Base-by-base conservation (phyloP, 2,888 invertebrate species). In the Muscina levida region DNA sequence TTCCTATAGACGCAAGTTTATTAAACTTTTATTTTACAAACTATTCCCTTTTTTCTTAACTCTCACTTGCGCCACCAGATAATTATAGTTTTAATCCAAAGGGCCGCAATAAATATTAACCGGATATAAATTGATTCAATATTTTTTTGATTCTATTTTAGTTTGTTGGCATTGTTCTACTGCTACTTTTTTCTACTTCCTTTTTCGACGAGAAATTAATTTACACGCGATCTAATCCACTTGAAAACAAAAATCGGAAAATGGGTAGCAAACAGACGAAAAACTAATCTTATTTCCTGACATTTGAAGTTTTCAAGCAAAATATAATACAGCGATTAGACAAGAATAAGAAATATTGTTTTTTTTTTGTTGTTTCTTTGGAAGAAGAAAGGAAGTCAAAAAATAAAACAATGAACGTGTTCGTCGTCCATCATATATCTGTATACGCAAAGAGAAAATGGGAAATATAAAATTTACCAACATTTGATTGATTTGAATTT, bases 401-500 rank as follows among this genome's bases (percentile, higher is more conserved):
- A n/a, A n/a, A n/a, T n/a, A n/a, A n/a, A n/a, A n/a, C n/a, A n/a
- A n/a, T n/a, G n/a, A n/a, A n/a, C n/a, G n/a, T n/a, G n/a, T n/a
- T n/a, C n/a, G n/a, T n/a, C n/a, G n/a, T n/a, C n/a, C n/a, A n/a
- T n/a, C n/a, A n/a, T 26, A 31, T 1, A 26, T 13, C 15, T 15
- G n/a, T 31, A 31, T 15, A 22, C 15, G 6, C 31, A 22, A 31
- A 26, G 8, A 31, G n/a, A 6, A 31, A 15, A 31, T 31, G 31
- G 1, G 59, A 59, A 39, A 59, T 48, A 59, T 11, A 59, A 59
- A 59, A 59, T 70, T 70, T 70, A 57, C 44, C 48, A 72, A 22
- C 15, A 71, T 77, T 76, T 83, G 83, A 83, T 83, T 83, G 82
- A 83, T 83, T 83, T 82, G 80, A 74, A 77, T 82, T 79, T 78